Base-by-base conservation (phyloP, 2,888 invertebrate species). In the Spialia ferax region DNA sequence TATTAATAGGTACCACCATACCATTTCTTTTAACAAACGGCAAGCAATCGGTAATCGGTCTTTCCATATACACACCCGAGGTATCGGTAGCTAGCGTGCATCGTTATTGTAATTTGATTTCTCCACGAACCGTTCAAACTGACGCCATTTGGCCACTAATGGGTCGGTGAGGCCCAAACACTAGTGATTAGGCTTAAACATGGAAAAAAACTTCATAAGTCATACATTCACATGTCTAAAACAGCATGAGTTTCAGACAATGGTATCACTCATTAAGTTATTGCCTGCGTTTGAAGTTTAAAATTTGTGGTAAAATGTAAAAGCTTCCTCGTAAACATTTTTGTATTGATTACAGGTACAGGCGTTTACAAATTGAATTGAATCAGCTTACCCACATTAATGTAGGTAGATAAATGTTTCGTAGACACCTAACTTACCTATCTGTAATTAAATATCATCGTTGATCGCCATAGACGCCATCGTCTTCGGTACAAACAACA, bases 41-140 rank as follows among this genome's bases (percentile, higher is more conserved):
- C 10, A 52, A 13, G 0, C 32, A 48, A 56, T 48, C 63, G 56
- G 63, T 64, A 64, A 11, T 20, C 11, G 11, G 11, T 23, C 2
- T 13, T 23, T 38, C 38, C 2, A 0, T 60, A 42, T 4, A 32
- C 66, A 15, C 15, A 26, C 60, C 60, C 54, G 32, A 77, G 81
- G 84, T 88, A 89, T 89, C 87, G 81, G 88, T 89, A 85, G 91
- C 81, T 88, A 84, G 91, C 91, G 90, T 91, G 93, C 84, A 81
- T 89, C 87, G 87, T 91, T 91, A 91, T 85, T 83, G 84, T 92
- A 90, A 93, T 93, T 90, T 86, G 86, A 90, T 90, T 92, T 88
- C 84, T 86, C 87, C 84, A 85, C 86, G 85, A 87, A 87, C 84
- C 76, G 80, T 78, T 78, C 80, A 70, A 66, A 60, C 67, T 66